Base-by-base conservation (phyloP, 2,888 invertebrate genomes). In the Lottia gigantea region DNA sequence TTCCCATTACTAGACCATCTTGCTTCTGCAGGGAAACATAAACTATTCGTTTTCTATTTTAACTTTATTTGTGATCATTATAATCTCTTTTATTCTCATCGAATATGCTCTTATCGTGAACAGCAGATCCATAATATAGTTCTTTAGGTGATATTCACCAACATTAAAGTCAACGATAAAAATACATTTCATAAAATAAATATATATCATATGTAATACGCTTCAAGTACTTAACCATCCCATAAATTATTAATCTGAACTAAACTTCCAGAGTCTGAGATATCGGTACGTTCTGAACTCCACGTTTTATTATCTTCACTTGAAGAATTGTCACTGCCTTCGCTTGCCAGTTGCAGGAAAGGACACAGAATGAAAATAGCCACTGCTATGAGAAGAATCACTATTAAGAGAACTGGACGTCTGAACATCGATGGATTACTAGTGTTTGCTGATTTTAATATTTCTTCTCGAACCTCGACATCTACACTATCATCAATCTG, bases 241-340 rank as follows among this genome's bases (percentile, higher is more conserved):
- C 55, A 55, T 19, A 55, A 55, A 55, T 55, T 55, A 19, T 55
- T 19, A 19, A 55, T 55, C 55, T 55, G 55, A n/a, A 55, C 55
- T 11, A 55, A 55, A 55, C 23, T 55, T 15, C 55, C 55, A 12
- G 55, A 19, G n/a, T 19, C 8, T 55, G n/a, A n/a, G n/a, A 19
- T 19, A 8, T 55, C 55, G n/a, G 15, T 55, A 19, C 55, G 15
- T 19, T 55, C 55, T 16, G 55, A 19, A 55, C n/a, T 55, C 55
- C 55, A 55, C n/a, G 55, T 55, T n/a, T 55, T 19, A 55, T 55
- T 55, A n/a, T 55, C 55, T 19, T 55, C 55, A 55, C 55, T 55
- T 3, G 55, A n/a, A n/a, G 55, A 55, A n/a, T 55, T 19, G n/a
- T 55, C 23, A 19, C 23, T n/a, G 23, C n/a, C n/a, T 55, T 55